Percentiles rank a stretch among this genome's conserved stretches.
These are phyloP conservation scores for Boloria selene DNA, from an alignment of 2,888 invertebrate species.

Conservation along the genomic window DNA sequence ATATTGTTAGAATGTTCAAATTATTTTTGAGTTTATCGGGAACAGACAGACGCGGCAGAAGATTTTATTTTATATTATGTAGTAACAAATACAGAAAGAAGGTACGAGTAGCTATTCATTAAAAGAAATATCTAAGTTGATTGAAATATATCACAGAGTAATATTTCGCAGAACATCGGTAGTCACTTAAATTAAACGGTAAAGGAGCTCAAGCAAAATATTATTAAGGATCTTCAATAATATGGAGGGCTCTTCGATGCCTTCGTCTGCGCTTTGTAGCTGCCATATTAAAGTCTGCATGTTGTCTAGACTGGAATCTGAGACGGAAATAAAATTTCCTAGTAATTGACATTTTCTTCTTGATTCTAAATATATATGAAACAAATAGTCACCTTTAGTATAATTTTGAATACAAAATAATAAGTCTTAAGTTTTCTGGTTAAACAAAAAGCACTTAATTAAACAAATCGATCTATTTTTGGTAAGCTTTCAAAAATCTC, in stretches of 20 bases:
- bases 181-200: constrained; percentile 7
- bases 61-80: too few relatives aligned
- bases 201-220: constrained; percentile 29
- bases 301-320: constrained; percentile 58
- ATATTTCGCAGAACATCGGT: constrained; percentile 3
- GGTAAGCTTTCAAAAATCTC: too few relatives aligned
- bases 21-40: too few relatives aligned
- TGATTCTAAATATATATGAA: constrained; percentile 35
- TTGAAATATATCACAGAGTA: background rate
- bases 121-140: constrained; percentile 3
- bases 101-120: background rate
- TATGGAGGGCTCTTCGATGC: constrained; percentile 47
- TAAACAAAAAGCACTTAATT: too few relatives aligned
- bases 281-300: constrained; percentile 56
- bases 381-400: too few relatives aligned
- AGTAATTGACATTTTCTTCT: constrained; percentile 46
- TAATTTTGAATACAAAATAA: too few relatives aligned
- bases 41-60: too few relatives aligned
- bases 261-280: constrained; percentile 44
- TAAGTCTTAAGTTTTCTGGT: too few relatives aligned
- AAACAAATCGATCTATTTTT: too few relatives aligned
- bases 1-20: too few relatives aligned
- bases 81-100: background rate
- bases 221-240: constrained; percentile 50
- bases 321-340: constrained; percentile 48